Percentiles rank a stretch among this genome's conserved stretches.
These are phyloP conservation scores for Oceanites oceanicus DNA, from an alignment of 2,113 vertebrate species.

Conservation along the genomic window DNA sequence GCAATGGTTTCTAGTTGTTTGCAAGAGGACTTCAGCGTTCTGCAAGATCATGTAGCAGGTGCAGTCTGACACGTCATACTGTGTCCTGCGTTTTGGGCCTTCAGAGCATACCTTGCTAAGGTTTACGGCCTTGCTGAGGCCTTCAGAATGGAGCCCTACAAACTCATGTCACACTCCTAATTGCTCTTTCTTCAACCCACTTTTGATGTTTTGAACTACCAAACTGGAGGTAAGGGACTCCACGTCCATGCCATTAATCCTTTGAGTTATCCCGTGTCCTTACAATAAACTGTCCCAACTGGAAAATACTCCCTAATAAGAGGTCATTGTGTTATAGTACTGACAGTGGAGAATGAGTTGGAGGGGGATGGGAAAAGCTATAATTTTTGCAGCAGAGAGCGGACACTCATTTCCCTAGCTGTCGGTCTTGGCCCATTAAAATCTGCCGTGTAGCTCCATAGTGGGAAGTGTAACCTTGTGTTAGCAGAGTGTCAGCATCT, in stretches of 20 bases:
- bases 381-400: slow-evolving; percentile 19
- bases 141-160: neutral
- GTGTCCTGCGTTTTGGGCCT: neutral
- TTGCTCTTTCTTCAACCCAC: neutral
- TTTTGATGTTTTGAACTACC: neutral
- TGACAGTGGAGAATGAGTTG: neutral
- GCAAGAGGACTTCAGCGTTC: neutral
- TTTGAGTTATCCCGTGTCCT: neutral
- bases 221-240: neutral
- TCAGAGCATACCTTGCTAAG: neutral
- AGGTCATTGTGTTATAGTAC: neutral
- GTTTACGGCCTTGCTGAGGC: neutral
- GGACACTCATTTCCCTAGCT: slow-evolving; percentile 53
- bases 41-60: neutral
- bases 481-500: slow-evolving; percentile 68
- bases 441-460: slow-evolving; percentile 7
- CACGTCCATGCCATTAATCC: neutral
- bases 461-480: slow-evolving; percentile 59
- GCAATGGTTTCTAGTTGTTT: neutral
- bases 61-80: neutral
- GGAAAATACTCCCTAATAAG: neutral
- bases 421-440: slow-evolving; percentile 62
- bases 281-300: neutral
- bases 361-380: neutral
- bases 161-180: neutral